These are phyloP conservation scores for Anarhynchus alexandrinus DNA, from an alignment of 2,113 vertebrate species.

Conservation along the genomic window DNA sequence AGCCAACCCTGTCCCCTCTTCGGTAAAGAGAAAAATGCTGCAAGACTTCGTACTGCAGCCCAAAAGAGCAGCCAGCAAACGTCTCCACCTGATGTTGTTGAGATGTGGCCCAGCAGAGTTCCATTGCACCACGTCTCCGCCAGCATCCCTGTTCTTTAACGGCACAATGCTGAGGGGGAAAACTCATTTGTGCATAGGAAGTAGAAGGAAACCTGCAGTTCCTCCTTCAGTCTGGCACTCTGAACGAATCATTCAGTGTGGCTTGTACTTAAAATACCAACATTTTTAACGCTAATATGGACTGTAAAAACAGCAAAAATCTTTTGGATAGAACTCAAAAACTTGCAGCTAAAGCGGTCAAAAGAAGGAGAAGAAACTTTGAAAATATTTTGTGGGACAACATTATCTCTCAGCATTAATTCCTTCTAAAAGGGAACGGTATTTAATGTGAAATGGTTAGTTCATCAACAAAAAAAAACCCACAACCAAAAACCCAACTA, in stretches of 20 bases:
- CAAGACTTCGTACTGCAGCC: background rate
- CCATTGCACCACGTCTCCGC: accelerated
- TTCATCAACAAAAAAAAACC: background rate
- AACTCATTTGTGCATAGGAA: background rate
- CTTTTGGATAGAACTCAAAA: background rate
- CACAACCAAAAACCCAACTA: background rate
- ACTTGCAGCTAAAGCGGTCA: background rate
- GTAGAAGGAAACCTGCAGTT: background rate
- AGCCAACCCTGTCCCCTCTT: background rate
- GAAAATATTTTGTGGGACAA: background rate
- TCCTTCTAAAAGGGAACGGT: background rate
- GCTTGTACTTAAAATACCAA: background rate
- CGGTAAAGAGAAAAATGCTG: background rate
- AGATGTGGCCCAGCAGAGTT: background rate
- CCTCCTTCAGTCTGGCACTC: background rate
- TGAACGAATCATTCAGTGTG: background rate
- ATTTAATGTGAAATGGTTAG: background rate
- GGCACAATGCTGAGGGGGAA: background rate
- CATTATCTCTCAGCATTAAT: background rate
- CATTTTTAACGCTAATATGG: background rate
- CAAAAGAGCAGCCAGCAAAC: background rate
- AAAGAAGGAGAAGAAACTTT: background rate
- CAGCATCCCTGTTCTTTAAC: background rate
- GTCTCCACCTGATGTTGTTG: background rate
- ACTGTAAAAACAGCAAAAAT: background rate